Evolutionary conservation across 2,797 vertebrate species (phyloP), one percentile per base, ranked within the genome.

Genomic region (Acrossocheilus fasciatus): DNA sequence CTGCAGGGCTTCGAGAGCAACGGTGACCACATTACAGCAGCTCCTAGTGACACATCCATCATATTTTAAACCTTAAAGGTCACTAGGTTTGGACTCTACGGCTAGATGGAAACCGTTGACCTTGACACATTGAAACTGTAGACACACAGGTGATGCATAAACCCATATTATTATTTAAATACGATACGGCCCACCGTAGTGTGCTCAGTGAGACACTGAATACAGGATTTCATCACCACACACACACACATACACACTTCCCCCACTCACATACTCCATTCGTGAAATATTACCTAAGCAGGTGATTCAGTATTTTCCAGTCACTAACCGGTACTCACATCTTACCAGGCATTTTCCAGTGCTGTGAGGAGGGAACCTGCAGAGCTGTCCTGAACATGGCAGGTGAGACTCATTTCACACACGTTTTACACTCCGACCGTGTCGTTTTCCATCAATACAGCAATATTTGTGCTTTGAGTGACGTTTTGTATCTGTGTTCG

Each of bases 251-350:
- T 45, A 36, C 23, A 59, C 66, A 72, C 15, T 70, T 79, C 50
- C 47, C 15, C 34, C 34, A 26, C 76, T 59, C 23, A 81, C 69
- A 68, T 59, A 81, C 45, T 54, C 45, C 30, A 64, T 79, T 81
- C 10, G 78, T 86, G 78, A 86, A 86, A 86, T 81, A 86, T 81
- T 86, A 81, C 78, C 69, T 54, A 86, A 64, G 78, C 78, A 81
- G 85, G 78, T 81, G 85, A 86, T 81, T 86, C 59, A 86, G 85
- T 86, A 75, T 86, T 86, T 86, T 86, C 78, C 85, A 86, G 78
- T 79, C 76, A 62, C 12, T 36, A 80, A 72, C 84, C 41, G 23
- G 41, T 81, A 52, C 43, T 81, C 20, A 17, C 30, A 75, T 81
- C 69, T 86, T 66, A 86, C n/a, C 78, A 34, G 69, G 34, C 70